Base-by-base conservation (phyloP, 2,888 invertebrate species). In the Agrochola circellaris region DNA sequence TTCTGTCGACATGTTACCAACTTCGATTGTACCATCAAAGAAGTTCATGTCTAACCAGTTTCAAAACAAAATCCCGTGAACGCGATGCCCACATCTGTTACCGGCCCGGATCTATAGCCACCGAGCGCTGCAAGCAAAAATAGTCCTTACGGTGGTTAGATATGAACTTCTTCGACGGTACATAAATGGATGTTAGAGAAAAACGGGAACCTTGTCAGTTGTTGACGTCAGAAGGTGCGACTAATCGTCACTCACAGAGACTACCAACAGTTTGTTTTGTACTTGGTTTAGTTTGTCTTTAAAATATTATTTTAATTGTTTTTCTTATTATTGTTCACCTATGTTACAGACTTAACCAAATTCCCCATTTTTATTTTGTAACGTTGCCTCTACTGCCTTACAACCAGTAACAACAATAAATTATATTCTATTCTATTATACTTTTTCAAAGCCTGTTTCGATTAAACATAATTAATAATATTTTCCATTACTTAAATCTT, bases 401-500 rank as follows among this genome's bases (percentile, higher is more conserved):
- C 8, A 9, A 38, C 9, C 34, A 38, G 38, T 23, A 17, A 61
- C 30, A 61, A 62, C 13, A 62, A 34, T 62, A 34, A 34, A 34
- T 62, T 23, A 13, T 34, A 20, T 62, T n/a, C 34, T 62, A 6
- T 60, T 26, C 1, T 38, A 38, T 7, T 17, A 6, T 48, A 20
- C 7, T 23, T 20, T 5, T 45, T 9, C 2, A n/a, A 48, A 79
- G 3, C 51, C 17, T 8, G 54, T 61, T 54, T 9, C 13, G 2
- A 54, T 51, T 11, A 62, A 62, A 38, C 23, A 71, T 20, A 58
- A 34, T 38, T 54, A 67, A 26, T 30, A 65, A 38, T 82, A 51
- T 56, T 26, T 68, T 58, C 13, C 23, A 34, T 64, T 61, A 60
- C 34, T 34, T 51, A 3, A 15, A 61, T 62, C 13, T 34, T 34